A percentile compares a stretch with the other conserved stretches of the same genome.
Evolutionary conservation across 2,113 vertebrate genomes (phyloP).

Genomic region (Ariopsis seemanni): DNA sequence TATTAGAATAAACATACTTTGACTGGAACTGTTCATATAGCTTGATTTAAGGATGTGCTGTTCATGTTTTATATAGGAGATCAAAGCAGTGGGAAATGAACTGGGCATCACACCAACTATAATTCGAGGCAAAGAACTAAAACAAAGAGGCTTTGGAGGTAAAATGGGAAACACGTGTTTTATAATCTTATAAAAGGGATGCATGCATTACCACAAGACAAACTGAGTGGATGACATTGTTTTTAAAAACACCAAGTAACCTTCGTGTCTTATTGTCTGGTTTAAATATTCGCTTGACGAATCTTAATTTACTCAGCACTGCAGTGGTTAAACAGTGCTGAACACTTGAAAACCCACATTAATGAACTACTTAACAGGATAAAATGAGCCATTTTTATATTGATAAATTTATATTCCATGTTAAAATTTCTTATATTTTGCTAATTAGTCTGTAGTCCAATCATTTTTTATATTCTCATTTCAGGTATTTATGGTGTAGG

Average conservation of each 20-base stretch:
- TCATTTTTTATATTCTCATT: not conserved
- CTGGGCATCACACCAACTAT: constrained; percentile 86
- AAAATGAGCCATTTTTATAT: not conserved
- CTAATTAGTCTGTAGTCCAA: not conserved
- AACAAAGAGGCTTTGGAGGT: constrained; percentile 94
- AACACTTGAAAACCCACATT: not conserved
- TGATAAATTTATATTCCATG: not conserved
- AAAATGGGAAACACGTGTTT: constrained; percentile 20
- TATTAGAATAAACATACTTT: not conserved
- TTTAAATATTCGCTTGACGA: not conserved
- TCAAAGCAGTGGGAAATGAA: constrained; percentile 85
- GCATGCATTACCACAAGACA: not conserved
- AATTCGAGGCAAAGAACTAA: constrained; percentile 89
- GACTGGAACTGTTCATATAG: not conserved
- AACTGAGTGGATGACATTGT: not conserved
- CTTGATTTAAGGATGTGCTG: not conserved
- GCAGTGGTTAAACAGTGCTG: not conserved
- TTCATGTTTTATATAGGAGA: constrained; percentile 78
- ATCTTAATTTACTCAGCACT: not conserved
- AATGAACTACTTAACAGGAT: not conserved
- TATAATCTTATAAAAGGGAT: not conserved
- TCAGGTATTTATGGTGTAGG: constrained; percentile 96
- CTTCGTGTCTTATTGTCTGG: not conserved
- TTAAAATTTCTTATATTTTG: not conserved
- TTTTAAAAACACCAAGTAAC: not conserved